Base-by-base conservation (phyloP, 2,113 vertebrate species). In the Megaceryle maxima region DNA sequence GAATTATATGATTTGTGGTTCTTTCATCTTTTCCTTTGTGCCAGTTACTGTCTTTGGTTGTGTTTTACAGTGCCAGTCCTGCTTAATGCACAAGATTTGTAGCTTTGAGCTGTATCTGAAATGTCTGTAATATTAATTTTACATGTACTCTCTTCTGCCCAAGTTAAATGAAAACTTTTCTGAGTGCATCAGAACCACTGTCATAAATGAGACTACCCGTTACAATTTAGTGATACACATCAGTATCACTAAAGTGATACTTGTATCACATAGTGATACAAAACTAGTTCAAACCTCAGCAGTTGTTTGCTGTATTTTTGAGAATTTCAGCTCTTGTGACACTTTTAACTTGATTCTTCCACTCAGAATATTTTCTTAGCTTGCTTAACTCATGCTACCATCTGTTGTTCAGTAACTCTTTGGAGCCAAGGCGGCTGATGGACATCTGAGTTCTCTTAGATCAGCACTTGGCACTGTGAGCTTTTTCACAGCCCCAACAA, bases 381-480 rank as follows among this genome's bases (percentile, higher is more conserved):
- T 95, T 95, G 87, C 94, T 94, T 96, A 89, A 79, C 94, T 95
- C 75, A 25, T 94, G 94, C 84, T 91, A 80, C 95, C 95, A 97
- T 97, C 95, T 97, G 96, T 89, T 96, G 81, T 97, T 96, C 94
- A 56, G 89, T 91, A 89, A 83, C 87, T 73, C 29, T 87, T 91
- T 4, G 0, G 81, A 96, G 95, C 95, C 96, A 97, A 96, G 91
- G 63, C 83, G 83, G 84, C 94, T 94, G 95, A 91, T 91, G 93
- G 89, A 92, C 95, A 96, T 91, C 89, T 2, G 91, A 94, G 95
- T 96, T 95, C 93, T 94, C 94, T 96, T 95, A 95, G 95, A 94
- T 96, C 96, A 97, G 96, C 96, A 97, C 84, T 97, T 96, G 95
- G 94, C 95, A 96, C 91, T 5, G 5, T 15, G 29, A 95, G 89